phyloP scores from a whole-genome alignment of 2,113 vertebrate species.

The Rhinichthys klamathensis region DNA sequence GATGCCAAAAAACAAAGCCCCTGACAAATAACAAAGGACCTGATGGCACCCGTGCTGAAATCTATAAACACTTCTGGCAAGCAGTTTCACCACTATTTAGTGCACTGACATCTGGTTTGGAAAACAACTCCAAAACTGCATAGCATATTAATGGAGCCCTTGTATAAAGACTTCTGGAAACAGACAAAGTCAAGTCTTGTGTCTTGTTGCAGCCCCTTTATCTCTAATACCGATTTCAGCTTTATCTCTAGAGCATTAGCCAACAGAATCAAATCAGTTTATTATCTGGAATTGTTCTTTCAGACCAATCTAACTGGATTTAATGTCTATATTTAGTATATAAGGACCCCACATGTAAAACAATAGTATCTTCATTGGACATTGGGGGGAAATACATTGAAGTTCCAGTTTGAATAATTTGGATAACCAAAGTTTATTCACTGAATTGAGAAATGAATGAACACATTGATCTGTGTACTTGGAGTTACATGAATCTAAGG shows the following conservation, averaged over 20 bases:
- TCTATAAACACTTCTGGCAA: constrained; percentile 18
- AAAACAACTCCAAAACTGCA: constrained; percentile 2
- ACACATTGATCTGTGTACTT: neutral
- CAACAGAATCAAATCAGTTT: neutral
- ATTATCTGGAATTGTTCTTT: constrained; percentile 5
- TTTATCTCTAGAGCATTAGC: constrained; percentile 16
- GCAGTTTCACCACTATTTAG: constrained; percentile 7
- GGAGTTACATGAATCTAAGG: neutral
- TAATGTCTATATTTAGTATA: neutral
- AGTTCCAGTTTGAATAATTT: neutral
- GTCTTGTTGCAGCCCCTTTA: neutral
- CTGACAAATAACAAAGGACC: constrained; percentile 26
- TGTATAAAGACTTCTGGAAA: neutral
- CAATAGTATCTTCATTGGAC: neutral
- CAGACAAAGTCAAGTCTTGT: neutral
- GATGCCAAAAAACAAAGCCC: constrained; percentile 38
- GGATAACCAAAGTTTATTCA: neutral
- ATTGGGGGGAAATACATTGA: no score
- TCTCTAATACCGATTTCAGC: neutral
- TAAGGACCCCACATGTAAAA: neutral
- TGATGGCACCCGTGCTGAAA: constrained; percentile 25
- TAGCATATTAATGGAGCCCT: constrained; percentile 10
- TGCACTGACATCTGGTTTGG: constrained; percentile 30
- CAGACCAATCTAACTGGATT: neutral
- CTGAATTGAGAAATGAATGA: neutral